Base-by-base conservation (phyloP, 2,888 invertebrate genomes). In the Zaprionus bogoriensis region DNA sequence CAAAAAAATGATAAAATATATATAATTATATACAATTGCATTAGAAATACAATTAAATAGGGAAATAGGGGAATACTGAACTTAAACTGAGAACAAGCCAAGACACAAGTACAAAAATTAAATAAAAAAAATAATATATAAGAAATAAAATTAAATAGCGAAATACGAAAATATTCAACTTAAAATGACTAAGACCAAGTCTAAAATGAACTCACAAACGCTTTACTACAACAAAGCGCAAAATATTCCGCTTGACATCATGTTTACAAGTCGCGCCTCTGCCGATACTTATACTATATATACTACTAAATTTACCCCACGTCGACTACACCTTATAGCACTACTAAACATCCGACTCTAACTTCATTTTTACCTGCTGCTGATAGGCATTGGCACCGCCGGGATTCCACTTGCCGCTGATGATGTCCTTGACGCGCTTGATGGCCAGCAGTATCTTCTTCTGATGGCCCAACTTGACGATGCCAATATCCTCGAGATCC, bases 391-490 rank as follows among this genome's bases (percentile, higher is more conserved):
- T 89, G 59, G 78, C 69, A 27, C 90, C 90, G 44, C 90, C 90
- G 7, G 90, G 93, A 91, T 90, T 90, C 91, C 91, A 92, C 91
- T 97, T 97, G 45, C 97, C 97, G 48, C 96, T 95, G 80, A 96
- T 94, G 63, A 97, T 96, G 89, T 98, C 97, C 92, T 98, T 98
- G 52, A 99, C 95, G 90, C 98, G 94, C 91, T 99, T 99, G 83
- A 99, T 98, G 67, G 99, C 99, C 89, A 99, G 92, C 89, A 98
- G 94, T 79, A 99, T 96, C 92, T 99, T 98, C 93, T 99, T 99
- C 92, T 99, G 99, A 91, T 99, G 99, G 28, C 99, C 99, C 88
- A 97, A 92, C 88, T 96, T 95, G 20, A 97, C 96, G 87, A 97
- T 96, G 58, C 97, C 97, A 91, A 99, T 98, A 89, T 99, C 99